A percentile compares a stretch with the other conserved stretches of the same genome.
Conservation (phyloP, 2,797 vertebrate species). For the Saxicola maurus region DNA sequence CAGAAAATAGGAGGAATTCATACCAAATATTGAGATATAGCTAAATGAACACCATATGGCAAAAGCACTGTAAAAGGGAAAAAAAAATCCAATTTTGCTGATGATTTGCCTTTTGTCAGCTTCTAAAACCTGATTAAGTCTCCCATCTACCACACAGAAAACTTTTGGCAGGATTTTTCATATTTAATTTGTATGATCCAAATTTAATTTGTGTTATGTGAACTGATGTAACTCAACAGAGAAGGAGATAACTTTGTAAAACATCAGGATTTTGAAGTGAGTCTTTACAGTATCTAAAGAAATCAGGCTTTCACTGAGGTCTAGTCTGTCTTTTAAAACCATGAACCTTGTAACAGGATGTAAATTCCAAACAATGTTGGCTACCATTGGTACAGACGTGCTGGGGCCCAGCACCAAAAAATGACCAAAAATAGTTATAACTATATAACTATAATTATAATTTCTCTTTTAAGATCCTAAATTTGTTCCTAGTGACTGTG, state of each 20-base stretch:
- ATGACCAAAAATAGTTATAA: rapidly evolving
- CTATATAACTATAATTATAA: background rate
- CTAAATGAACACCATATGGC: background rate
- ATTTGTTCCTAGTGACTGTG: background rate
- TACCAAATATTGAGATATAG: background rate
- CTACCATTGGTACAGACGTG: background rate
- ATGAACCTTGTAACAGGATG: background rate
- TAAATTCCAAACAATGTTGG: background rate
- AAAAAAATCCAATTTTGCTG: background rate
- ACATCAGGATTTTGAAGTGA: background rate
- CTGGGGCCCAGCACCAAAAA: background rate
- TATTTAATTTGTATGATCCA: background rate
- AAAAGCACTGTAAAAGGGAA: background rate
- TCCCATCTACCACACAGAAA: background rate
- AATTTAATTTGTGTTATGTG: background rate
- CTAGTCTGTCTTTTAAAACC: background rate
- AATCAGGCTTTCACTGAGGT: background rate
- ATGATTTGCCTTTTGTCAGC: background rate
- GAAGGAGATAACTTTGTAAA: background rate
- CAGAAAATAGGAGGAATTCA: background rate
- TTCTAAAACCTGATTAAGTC: background rate
- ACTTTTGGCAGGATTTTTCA: background rate
- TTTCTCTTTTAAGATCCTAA: background rate
- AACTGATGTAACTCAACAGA: background rate
- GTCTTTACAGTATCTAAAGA: constrained; percentile 1